Evolutionary conservation across 2,888 invertebrate genomes (phyloP).

Genomic region (Megamerina dolium): DNA sequence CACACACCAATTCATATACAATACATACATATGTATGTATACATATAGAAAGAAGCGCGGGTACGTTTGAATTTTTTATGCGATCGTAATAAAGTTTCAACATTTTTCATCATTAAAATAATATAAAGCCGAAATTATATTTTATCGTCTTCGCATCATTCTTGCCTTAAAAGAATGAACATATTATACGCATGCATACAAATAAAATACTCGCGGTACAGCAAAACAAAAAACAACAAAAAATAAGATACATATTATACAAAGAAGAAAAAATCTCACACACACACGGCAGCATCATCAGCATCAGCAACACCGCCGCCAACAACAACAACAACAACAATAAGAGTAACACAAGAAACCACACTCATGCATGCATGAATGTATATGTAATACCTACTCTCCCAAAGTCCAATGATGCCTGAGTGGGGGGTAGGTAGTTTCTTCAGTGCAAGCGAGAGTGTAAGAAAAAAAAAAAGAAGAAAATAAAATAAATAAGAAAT

Average conservation of each 20-base stretch:
- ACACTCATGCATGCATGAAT: too few relatives aligned
- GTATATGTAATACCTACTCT: too few relatives aligned
- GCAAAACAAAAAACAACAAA: not conserved
- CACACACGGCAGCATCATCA: not conserved
- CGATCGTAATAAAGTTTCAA: slow-evolving; percentile 45
- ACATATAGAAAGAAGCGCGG: too few relatives aligned
- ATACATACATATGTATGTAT: not conserved
- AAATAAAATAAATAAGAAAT: slow-evolving; percentile 22
- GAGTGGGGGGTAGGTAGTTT: too few relatives aligned
- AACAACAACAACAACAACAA: slow-evolving; percentile 8
- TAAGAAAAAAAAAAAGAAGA: not conserved
- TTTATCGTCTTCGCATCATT: slow-evolving; percentile 43
- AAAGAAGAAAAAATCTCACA: not conserved
- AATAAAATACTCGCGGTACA: not conserved
- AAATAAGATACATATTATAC: slow-evolving; percentile 2
- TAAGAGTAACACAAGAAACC: slow-evolving; percentile 3
- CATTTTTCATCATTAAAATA: slow-evolving; percentile 49
- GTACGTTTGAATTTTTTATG: too few relatives aligned
- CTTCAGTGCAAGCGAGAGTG: too few relatives aligned
- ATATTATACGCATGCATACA: not conserved
- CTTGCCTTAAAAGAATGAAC: not conserved
- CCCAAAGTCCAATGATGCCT: too few relatives aligned
- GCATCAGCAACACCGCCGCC: slow-evolving; percentile 1
- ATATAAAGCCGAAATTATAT: slow-evolving; percentile 46
- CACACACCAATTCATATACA: too few relatives aligned